A percentile compares a stretch with the other conserved stretches of the same genome.
Conservation (phyloP, 2,888 invertebrate species). For the Pterostichus niger region DNA sequence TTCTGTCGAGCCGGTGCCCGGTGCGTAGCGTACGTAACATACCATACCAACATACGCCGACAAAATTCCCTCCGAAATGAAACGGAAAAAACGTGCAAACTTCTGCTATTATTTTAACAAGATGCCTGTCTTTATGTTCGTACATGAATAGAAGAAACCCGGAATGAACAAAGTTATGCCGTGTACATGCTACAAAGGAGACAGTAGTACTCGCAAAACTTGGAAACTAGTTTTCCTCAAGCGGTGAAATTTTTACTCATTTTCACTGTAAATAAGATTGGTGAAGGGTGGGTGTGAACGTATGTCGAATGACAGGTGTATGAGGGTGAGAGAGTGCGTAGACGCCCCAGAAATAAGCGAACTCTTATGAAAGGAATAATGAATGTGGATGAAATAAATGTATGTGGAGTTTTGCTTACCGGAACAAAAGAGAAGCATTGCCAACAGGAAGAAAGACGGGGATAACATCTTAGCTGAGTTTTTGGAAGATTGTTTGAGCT, state of each 20-base stretch:
- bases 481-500: neutral
- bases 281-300: no score
- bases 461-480: constrained; percentile 59
- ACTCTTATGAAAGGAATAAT: neutral
- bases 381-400: neutral
- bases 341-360: neutral
- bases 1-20: neutral
- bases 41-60: constrained; percentile 3
- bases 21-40: constrained; percentile 10
- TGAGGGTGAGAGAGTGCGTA: no score
- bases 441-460: constrained; percentile 30
- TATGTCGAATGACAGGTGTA: no score
- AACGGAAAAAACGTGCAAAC: constrained; percentile 52
- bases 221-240: neutral
- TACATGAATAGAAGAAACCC: constrained; percentile 52
- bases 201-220: no score
- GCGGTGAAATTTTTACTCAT: neutral
- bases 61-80: constrained; percentile 25
- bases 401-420: constrained; percentile 18
- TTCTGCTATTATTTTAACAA: constrained; percentile 60
- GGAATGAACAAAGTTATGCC: constrained; percentile 45
- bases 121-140: constrained; percentile 59
- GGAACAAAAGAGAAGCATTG: constrained; percentile 55
- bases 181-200: neutral
- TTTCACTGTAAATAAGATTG: neutral